Evolutionary conservation across 2,888 invertebrate genomes (phyloP).

Genomic region (Lithophane leautieri): DNA sequence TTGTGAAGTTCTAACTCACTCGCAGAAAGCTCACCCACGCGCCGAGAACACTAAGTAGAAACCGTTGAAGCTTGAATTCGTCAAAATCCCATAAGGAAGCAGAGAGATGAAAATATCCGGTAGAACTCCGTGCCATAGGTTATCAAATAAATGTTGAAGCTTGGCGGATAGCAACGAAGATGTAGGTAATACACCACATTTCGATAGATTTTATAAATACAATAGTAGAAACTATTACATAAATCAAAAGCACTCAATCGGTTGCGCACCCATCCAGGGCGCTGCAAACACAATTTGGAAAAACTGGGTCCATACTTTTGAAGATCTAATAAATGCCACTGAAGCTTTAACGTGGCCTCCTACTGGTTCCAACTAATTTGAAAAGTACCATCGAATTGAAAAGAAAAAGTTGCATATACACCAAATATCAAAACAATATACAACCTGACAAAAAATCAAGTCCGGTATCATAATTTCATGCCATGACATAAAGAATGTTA

Average conservation of each 20-base stretch:
- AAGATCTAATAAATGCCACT: not conserved
- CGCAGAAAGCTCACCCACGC: conserved; percentile 23
- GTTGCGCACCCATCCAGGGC: not conserved
- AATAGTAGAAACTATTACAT: conserved; percentile 5
- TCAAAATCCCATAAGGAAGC: conserved; percentile 50
- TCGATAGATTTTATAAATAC: not conserved
- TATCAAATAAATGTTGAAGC: conserved; percentile 37
- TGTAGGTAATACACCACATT: not conserved
- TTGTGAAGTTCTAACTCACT: conserved; percentile 5
- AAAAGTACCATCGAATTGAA: not conserved
- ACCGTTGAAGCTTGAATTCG: conserved; percentile 26
- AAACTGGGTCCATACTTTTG: not conserved
- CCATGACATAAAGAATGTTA: conserved; percentile 7
- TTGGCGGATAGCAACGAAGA: conserved; percentile 5
- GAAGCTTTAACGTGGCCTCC: not conserved
- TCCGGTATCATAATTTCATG: not conserved
- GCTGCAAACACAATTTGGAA: not conserved
- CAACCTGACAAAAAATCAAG: not conserved
- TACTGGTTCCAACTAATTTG: not conserved
- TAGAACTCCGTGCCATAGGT: conserved; percentile 21
- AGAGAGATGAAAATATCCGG: conserved; percentile 58
- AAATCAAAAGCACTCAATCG: not conserved
- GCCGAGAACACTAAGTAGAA: conserved; percentile 28
- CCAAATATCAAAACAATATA: no score
- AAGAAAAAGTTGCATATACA: not conserved